Percentiles rank a stretch among this genome's conserved stretches.
phyloP scores from a whole-genome alignment of 1,140 invertebrate genomes.

The Pogonus chalceus region DNA sequence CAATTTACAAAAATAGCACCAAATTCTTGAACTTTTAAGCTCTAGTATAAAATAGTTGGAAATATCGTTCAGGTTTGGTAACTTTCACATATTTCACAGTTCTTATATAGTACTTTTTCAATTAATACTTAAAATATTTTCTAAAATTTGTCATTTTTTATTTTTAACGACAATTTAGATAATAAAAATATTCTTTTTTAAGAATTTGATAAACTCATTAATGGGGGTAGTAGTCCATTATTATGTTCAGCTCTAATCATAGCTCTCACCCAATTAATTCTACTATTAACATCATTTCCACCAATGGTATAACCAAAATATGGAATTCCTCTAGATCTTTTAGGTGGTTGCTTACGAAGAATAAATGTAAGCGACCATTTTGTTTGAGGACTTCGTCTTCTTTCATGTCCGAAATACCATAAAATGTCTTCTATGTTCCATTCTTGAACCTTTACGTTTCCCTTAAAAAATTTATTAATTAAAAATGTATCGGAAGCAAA shows the following conservation, averaged over 20 bases:
- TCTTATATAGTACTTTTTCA: no score
- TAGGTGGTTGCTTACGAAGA: constrained; percentile 51
- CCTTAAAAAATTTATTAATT: constrained; percentile 34
- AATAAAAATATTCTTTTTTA: neutral
- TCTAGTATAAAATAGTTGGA: no score
- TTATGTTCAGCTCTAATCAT: constrained; percentile 59
- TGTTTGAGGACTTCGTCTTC: constrained; percentile 66
- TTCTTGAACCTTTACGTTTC: constrained; percentile 50
- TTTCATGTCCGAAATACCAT: constrained; percentile 74
- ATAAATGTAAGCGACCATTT: constrained; percentile 72
- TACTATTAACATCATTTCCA: constrained; percentile 57
- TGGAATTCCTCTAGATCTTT: constrained; percentile 59
- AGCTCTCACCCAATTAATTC: constrained; percentile 64
- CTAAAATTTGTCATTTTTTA: no score
- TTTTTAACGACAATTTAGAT: no score
- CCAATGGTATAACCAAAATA: constrained; percentile 70
- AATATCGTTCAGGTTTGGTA: no score
- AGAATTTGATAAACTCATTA: constrained; percentile 13
- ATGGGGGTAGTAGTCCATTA: constrained; percentile 40
- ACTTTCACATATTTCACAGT: no score
- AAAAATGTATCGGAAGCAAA: no score
- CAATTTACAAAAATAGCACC: no score
- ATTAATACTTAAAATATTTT: no score
- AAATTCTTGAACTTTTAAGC: no score
- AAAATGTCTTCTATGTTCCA: constrained; percentile 70